Conservation (phyloP, 1,140 invertebrate species). For the Teleogryllus occipitalis region DNA sequence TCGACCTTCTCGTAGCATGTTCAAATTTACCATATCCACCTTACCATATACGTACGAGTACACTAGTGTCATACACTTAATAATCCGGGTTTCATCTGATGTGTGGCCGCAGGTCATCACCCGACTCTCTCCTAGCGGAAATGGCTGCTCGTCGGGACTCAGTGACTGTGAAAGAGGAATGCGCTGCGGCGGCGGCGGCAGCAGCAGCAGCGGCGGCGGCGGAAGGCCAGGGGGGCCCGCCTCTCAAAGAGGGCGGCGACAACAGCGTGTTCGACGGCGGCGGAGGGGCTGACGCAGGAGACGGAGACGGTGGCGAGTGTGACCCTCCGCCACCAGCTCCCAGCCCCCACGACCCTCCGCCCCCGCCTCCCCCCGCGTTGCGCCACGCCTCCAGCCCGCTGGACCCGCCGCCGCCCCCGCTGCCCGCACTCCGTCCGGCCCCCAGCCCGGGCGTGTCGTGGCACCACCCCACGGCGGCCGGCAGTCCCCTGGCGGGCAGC, state of each 20-base stretch:
- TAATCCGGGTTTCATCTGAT: neutral
- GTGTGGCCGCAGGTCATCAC: conserved; percentile 26
- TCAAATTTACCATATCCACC: neutral
- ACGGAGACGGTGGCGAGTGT: neutral
- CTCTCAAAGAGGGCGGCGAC: conserved; percentile 38
- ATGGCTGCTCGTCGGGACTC: conserved; percentile 25
- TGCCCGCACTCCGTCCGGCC: neutral
- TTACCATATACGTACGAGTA: neutral
- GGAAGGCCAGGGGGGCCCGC: conserved; percentile 29
- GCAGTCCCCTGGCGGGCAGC: conserved; percentile 37
- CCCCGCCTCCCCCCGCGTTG: neutral
- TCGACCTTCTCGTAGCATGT: neutral
- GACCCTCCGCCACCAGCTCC: neutral
- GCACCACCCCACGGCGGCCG: conserved; percentile 32
- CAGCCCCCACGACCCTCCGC: neutral
- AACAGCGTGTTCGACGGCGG: conserved; percentile 46
- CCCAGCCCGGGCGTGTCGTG: conserved; percentile 25
- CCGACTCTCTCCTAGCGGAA: conserved; percentile 39
- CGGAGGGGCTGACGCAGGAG: neutral
- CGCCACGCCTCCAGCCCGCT: neutral
- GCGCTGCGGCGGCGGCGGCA: conserved; percentile 29
- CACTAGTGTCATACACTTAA: no score
- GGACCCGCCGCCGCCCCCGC: neutral
- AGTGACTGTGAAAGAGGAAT: neutral
- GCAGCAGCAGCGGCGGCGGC: conserved; percentile 14